Conservation (phyloP, 2,113 vertebrate genomes). For the Hemichromis elongatus region DNA sequence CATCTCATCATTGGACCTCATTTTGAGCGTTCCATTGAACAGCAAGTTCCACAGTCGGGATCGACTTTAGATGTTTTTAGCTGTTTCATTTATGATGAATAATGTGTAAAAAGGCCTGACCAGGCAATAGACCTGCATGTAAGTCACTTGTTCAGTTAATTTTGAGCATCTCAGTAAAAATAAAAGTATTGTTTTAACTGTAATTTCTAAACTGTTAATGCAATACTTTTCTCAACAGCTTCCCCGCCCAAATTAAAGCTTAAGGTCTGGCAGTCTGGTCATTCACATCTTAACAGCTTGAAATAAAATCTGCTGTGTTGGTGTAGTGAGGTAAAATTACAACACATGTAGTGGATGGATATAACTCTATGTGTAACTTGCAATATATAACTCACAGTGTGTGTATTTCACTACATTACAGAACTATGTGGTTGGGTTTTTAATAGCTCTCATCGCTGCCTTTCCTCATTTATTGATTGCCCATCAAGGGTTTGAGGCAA, state of each 20-base stretch:
- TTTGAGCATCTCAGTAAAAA: not conserved
- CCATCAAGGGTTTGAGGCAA: not conserved
- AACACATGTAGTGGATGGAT: not conserved
- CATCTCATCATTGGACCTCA: not conserved
- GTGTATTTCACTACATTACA: not conserved
- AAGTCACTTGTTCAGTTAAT: not conserved
- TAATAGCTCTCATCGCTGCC: not conserved
- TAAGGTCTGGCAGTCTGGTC: not conserved
- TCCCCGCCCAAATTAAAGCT: not conserved
- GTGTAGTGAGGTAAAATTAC: not conserved
- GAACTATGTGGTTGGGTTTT: not conserved
- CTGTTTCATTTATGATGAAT: not conserved
- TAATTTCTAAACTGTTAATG: not conserved
- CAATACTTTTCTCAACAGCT: not conserved
- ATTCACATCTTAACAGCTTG: not conserved
- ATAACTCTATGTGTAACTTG: not conserved
- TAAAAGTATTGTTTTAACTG: not conserved
- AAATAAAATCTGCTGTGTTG: not conserved
- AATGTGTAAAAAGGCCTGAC: not conserved
- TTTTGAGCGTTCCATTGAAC: not conserved
- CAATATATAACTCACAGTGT: not conserved
- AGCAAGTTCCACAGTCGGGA: not conserved
- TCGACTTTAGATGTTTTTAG: not conserved
- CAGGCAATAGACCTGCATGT: not conserved
- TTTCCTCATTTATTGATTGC: slow-evolving; percentile 17